Base-by-base conservation (phyloP, 2,113 vertebrate genomes). In the Fregata magnificens region DNA sequence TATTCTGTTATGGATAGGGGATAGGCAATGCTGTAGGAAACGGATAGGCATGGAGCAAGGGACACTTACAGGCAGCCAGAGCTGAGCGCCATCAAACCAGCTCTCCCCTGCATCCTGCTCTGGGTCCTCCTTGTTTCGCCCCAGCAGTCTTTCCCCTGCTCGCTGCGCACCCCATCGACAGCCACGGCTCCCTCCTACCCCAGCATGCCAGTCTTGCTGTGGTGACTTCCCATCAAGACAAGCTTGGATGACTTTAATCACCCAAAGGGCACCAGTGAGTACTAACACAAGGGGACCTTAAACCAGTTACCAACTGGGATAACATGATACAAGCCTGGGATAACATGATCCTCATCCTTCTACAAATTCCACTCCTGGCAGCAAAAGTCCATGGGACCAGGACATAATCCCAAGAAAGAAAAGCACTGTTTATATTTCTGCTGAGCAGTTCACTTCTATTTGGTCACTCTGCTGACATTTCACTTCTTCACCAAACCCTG, bases 381-480 rank as follows among this genome's bases (percentile, higher is more conserved):
- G 77, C 73, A 69, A 73, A 94, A 77, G 34, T 82, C 40, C 49
- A 40, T 5, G 15, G 34, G 50, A 76, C 28, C 58, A 85, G n/a
- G 74, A 93, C n/a, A 38, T 55, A 76, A 67, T n/a, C 42, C 70
- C 77, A 91, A 85, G 74, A 80, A 76, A 15, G 22, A 95, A 93
- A 95, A 93, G 11, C 78, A 59, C 66, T 94, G 79, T 90, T 95
- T 95, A 66, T 93, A 86, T 91, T 97, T 95, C 91, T 96, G 94
- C 97, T 95, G 95, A 96, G 81, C 45, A 70, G 45, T 93, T 95
- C 32, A 76, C n/a, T 97, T 97, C 92, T 90, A 50, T 93, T 82
- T 85, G 93, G 93, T 94, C 94, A 85, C 74, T 91, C 56, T 97
- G 96, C 93, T 96, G 94, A 97, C 62, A 65, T 63, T 94, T 93